These are phyloP conservation scores for Planococcus citri DNA, from an alignment of 1,140 invertebrate species.

Conservation along the genomic window DNA sequence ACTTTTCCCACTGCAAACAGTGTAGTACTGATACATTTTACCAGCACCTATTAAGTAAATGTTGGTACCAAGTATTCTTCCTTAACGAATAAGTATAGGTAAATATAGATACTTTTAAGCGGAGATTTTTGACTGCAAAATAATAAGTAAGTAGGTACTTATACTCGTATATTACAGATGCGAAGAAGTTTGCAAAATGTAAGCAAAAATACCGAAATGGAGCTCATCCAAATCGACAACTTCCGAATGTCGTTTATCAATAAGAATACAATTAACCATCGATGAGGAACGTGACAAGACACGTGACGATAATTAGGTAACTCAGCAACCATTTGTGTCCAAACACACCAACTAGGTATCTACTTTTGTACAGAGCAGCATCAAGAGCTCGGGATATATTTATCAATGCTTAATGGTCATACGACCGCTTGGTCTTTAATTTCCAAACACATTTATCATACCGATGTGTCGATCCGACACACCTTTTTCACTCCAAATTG, in stretches of 20 bases:
- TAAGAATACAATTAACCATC: not conserved
- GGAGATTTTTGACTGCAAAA: too few relatives aligned
- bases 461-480: not conserved
- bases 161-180: too few relatives aligned
- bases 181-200: too few relatives aligned
- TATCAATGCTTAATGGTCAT: not conserved
- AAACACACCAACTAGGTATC: not conserved
- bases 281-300: not conserved
- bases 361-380: too few relatives aligned
- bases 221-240: not conserved
- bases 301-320: slow-evolving; percentile 6
- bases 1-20: too few relatives aligned
- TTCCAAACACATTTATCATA: not conserved
- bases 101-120: too few relatives aligned
- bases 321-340: not conserved
- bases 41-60: too few relatives aligned
- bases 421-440: not conserved
- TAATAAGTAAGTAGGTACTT: too few relatives aligned
- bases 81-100: too few relatives aligned
- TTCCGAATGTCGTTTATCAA: slow-evolving; percentile 6
- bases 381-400: not conserved
- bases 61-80: too few relatives aligned
- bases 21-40: too few relatives aligned
- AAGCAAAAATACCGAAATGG: not conserved
- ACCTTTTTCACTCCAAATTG: not conserved